A percentile compares a stretch with the other conserved stretches of the same genome.
These are phyloP conservation scores for Tragelaphus eurycerus DNA, from an alignment of 2,797 vertebrate species.

Conservation along the genomic window DNA sequence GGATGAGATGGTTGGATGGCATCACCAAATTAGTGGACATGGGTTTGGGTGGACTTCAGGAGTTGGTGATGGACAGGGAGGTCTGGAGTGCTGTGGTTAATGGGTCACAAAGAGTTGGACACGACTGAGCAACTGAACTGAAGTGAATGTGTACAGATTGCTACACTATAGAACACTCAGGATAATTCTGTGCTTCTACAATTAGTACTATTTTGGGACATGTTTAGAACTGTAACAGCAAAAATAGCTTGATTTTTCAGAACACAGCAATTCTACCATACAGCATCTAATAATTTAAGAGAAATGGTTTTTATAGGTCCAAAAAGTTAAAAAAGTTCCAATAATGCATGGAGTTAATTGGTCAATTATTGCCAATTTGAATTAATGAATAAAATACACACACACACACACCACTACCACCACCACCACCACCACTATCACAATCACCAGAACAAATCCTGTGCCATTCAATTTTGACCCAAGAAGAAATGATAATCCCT, in stretches of 20 bases:
- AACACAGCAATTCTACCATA: neutral
- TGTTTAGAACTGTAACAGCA: neutral
- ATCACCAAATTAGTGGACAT: neutral
- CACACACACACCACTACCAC: neutral
- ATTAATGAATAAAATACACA: neutral
- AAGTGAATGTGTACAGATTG: neutral
- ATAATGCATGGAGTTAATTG: neutral
- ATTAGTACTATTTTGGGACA: neutral
- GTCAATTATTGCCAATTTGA: neutral
- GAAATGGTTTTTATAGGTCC: neutral
- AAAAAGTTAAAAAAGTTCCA: neutral
- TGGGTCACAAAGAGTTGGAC: fast-evolving
- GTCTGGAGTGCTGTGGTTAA: neutral
- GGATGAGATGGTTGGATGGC: neutral
- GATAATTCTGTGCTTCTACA: neutral
- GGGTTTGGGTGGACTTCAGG: neutral
- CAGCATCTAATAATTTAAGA: neutral
- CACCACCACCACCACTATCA: neutral
- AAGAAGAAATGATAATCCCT: neutral
- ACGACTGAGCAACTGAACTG: neutral
- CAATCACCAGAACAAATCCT: neutral
- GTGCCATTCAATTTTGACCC: neutral
- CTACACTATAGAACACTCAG: neutral
- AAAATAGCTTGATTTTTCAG: slow-evolving; percentile 34
- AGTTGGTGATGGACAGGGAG: neutral